Percentiles rank a stretch among this genome's conserved stretches.
Evolutionary conservation across 2,113 vertebrate genomes (phyloP).

Genomic region (Greenwoodochromis staneri): DNA sequence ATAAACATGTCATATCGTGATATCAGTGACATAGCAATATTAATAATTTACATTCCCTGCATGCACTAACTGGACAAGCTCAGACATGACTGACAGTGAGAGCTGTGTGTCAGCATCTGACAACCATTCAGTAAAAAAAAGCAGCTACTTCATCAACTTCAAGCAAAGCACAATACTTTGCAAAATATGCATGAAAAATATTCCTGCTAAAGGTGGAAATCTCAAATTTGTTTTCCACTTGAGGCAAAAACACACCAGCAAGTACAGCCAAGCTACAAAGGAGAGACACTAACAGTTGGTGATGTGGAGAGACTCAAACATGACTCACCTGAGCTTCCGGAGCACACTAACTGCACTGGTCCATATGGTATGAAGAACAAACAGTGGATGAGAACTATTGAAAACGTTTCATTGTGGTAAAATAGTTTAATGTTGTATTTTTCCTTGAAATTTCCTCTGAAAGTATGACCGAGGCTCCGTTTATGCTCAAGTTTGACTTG

Average conservation of each 20-base stretch:
- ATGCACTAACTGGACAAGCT: not conserved
- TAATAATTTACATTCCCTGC: not conserved
- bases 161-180: not conserved
- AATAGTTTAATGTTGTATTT: not conserved
- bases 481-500: not conserved
- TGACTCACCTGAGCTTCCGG: not conserved
- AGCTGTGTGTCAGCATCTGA: not conserved
- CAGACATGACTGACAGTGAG: not conserved
- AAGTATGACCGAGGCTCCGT: rapidly evolving
- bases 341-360: rapidly evolving
- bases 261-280: not conserved
- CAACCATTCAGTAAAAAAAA: not conserved
- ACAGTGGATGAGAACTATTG: not conserved
- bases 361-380: not conserved
- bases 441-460: not conserved
- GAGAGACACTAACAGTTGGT: not conserved
- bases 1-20: not conserved
- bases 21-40: not conserved
- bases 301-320: not conserved
- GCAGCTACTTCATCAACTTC: not conserved
- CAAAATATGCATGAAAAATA: not conserved
- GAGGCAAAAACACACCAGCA: not conserved
- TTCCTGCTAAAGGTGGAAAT: not conserved
- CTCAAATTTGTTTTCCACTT: not conserved
- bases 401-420: rapidly evolving